Evolutionary conservation across 2,797 vertebrate species (phyloP).

Genomic region (Masticophis lateralis): DNA sequence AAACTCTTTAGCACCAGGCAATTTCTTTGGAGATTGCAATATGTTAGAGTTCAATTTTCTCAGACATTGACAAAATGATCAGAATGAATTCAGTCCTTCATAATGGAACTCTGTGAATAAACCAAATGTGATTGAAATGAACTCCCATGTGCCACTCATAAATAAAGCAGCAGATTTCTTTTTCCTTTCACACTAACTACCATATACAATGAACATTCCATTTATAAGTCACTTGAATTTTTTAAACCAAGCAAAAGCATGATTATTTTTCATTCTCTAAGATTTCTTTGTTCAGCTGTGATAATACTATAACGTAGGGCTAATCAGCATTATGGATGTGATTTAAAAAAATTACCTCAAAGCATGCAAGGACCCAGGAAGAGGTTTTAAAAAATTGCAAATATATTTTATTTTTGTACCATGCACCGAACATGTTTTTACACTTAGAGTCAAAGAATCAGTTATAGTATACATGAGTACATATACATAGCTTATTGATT

Average conservation of each 20-base stretch:
- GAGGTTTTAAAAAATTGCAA: not conserved
- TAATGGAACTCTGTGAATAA: constrained; percentile 73
- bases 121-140: constrained; percentile 75
- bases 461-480: not conserved
- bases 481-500: not conserved
- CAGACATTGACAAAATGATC: constrained; percentile 72
- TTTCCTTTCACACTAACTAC: not conserved
- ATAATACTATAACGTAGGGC: not conserved
- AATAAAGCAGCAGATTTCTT: constrained; percentile 52
- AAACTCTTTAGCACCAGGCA: constrained; percentile 69
- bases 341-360: not conserved
- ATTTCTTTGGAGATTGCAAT: constrained; percentile 75
- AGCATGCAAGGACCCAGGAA: not conserved
- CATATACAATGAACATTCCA: constrained; percentile 16
- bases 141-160: constrained; percentile 58
- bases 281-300: not conserved
- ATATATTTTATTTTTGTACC: not conserved
- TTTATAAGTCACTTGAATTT: constrained; percentile 10
- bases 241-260: constrained; percentile 1
- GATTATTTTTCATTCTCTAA: constrained; percentile 1
- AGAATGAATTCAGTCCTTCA: constrained; percentile 76
- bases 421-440: not conserved
- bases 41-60: constrained; percentile 78
- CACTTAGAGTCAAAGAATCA: not conserved
- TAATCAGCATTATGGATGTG: not conserved